Conservation (phyloP, 2,797 vertebrate genomes). For the Coregonus suidteri region DNA sequence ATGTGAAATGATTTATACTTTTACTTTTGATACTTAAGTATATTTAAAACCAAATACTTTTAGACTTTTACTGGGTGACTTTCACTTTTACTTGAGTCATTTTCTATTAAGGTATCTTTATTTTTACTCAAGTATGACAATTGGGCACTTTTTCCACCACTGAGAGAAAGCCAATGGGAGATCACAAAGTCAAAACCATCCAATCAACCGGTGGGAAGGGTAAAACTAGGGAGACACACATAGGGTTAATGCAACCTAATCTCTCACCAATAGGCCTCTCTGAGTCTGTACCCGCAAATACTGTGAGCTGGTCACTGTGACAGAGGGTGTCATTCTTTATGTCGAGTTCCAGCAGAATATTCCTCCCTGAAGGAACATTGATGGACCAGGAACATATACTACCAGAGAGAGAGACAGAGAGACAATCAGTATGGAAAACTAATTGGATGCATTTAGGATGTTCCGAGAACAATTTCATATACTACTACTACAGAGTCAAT, state of each 20-base stretch:
- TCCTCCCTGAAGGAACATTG: constrained; percentile 59
- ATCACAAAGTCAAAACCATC: background rate
- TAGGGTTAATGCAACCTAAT: background rate
- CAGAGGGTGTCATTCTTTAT: constrained; percentile 73
- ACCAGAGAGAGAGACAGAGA: no score
- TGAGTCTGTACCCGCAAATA: constrained; percentile 60
- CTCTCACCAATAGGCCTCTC: constrained; percentile 73
- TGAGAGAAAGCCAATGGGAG: background rate
- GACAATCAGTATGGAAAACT: background rate
- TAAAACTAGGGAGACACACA: background rate
- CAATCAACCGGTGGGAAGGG: background rate
- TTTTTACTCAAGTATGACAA: no score
- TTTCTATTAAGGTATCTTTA: no score
- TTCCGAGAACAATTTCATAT: background rate
- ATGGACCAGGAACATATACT: constrained; percentile 74
- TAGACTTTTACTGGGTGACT: no score
- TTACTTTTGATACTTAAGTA: no score
- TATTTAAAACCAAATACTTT: no score
- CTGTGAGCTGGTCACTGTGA: constrained; percentile 64
- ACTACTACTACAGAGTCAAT: no score
- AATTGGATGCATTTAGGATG: background rate
- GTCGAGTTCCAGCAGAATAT: constrained; percentile 76
- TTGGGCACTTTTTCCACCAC: no score
- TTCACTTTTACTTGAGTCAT: no score
- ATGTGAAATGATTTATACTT: no score